Evolutionary conservation across 2,888 invertebrate species (phyloP).

Genomic region (Calameuta filiformis): DNA sequence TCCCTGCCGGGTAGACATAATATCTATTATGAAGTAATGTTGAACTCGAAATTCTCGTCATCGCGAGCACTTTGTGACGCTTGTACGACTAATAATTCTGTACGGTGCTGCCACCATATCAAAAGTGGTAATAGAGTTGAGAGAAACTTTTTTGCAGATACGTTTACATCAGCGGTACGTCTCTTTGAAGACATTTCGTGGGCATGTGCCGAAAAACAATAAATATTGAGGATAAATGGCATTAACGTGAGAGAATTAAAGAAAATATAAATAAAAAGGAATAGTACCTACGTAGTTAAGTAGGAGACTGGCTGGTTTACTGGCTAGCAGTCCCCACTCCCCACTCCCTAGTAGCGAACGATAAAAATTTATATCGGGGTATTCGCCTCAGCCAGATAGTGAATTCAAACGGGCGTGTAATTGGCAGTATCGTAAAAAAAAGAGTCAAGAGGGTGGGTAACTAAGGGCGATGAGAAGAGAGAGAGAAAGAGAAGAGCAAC

Average conservation of each 20-base stretch:
- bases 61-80: conserved; percentile 48
- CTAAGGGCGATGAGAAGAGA: not conserved
- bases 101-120: not conserved
- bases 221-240: not conserved
- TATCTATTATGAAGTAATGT: conserved; percentile 56
- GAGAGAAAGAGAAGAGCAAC: conserved; percentile 27
- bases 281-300: conserved; percentile 34
- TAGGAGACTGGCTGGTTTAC: conserved; percentile 1
- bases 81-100: not conserved
- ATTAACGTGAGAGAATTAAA: conserved; percentile 2
- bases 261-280: conserved; percentile 27
- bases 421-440: conserved; percentile 66
- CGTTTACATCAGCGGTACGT: not conserved
- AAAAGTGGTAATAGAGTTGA: not conserved
- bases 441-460: conserved; percentile 41
- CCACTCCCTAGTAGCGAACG: conserved; percentile 29
- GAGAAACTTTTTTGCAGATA: not conserved
- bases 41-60: conserved; percentile 45
- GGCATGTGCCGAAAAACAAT: not conserved
- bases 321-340: not conserved
- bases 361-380: conserved; percentile 60
- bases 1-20: conserved; percentile 47
- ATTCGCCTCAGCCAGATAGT: conserved; percentile 58
- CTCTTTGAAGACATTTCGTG: not conserved
- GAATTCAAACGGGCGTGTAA: conserved; percentile 66